phyloP scores from a whole-genome alignment of 1,140 invertebrate genomes.

The Philotrypesis tridentata region DNA sequence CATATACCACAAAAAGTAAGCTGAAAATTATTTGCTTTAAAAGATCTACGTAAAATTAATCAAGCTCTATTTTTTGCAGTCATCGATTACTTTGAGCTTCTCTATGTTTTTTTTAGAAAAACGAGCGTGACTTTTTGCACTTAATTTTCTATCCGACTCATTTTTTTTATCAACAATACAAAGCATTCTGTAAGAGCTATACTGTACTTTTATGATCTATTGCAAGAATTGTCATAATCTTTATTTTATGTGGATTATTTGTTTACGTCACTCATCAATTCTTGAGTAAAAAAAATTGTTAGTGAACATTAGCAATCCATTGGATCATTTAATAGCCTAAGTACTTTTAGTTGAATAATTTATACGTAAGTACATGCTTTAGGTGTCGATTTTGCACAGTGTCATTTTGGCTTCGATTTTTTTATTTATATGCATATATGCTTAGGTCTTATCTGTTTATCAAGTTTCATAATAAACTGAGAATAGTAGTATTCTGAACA shows the following conservation, averaged over 20 bases:
- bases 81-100: no score
- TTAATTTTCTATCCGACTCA: no score
- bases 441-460: not conserved
- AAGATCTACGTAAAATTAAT: not conserved
- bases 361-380: not conserved
- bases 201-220: no score
- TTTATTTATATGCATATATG: not conserved
- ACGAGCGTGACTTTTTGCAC: no score
- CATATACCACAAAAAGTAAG: slow-evolving; percentile 98
- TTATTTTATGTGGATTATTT: no score
- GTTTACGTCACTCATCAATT: no score
- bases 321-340: not conserved
- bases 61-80: no score
- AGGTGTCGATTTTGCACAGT: not conserved
- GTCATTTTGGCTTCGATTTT: not conserved
- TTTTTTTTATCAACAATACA: no score
- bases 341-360: not conserved
- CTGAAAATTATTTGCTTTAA: not conserved
- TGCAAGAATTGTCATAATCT: no score
- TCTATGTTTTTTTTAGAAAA: no score
- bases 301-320: not conserved
- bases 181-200: no score
- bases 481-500: no score
- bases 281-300: not conserved
- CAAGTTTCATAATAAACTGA: not conserved